Base-by-base conservation (phyloP, 2,797 vertebrate genomes). In the Eremophila alpestris region DNA sequence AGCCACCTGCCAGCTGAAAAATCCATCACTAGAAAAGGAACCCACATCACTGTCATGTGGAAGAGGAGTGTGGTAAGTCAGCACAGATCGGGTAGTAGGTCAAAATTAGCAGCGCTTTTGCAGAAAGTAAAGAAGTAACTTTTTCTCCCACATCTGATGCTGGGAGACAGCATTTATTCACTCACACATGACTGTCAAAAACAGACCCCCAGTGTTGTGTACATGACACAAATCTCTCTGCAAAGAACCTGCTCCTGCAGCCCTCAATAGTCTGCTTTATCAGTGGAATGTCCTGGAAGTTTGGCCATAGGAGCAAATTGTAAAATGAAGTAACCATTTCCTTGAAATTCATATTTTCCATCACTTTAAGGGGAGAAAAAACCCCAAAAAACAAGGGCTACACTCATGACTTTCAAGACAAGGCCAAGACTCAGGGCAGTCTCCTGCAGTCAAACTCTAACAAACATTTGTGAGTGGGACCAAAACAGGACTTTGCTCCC, bases 1-100 rank as follows among this genome's bases (percentile, higher is more conserved):
- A 91, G 59, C 41, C 76, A 94, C 54, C 64, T 74, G 90, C 45
- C 89, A 95, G 60, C n/a, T 85, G 58, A 51, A 85, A 96, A 94
- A 75, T 40, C 51, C 49, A 81, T 12, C n/a, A 45, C 71, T 54
- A 85, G 81, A 78, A 95, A 95, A 86, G 46, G 43, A 94, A 89
- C 17, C 29, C 17, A 79, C 51, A 76, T 56, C 82, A 78, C 26
- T 27, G 65, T 87, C 65, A 92, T 7, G 0, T 36, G 90, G 69
- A 71, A 67, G 43, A 73, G 30, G 21, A 83, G 68, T 21, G 38
- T 69, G 54, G 49, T 23, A 91, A 93, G 51, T 38, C 84, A 83
- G 43, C 40, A 51, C 0, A 3, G 75, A 65, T 13, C 0, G 0
- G 60, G 64, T n/a, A 71, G 58, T n/a, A 68, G 40, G 62, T 65